Conservation (phyloP, 2,888 invertebrate species). For the Cephalotes varians region DNA sequence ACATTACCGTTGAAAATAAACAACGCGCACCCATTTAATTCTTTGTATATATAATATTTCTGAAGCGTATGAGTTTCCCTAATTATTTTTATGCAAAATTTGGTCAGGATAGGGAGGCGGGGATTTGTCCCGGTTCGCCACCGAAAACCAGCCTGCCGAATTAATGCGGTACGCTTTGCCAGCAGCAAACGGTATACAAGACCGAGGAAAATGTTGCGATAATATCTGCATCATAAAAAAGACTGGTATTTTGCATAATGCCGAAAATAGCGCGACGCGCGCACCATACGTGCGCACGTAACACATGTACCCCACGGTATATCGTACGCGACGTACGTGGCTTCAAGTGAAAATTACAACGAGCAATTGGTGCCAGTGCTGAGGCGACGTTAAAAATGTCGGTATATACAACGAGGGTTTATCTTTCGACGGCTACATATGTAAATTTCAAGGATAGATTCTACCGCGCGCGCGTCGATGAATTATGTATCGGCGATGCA, state of each 20-base stretch:
- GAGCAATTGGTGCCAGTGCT: not conserved
- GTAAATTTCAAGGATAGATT: slow-evolving; percentile 40
- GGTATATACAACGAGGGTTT: not conserved
- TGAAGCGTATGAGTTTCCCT: not conserved
- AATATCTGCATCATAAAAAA: slow-evolving; percentile 37
- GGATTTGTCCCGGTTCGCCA: not conserved
- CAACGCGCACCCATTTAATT: not conserved
- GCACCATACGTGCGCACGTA: not conserved
- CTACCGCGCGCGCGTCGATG: slow-evolving; percentile 23
- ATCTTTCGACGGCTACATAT: slow-evolving; percentile 27
- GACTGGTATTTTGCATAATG: slow-evolving; percentile 25
- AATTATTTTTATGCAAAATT: slow-evolving; percentile 20
- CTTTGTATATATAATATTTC: not conserved
- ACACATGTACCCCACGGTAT: not conserved
- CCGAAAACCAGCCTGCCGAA: slow-evolving; percentile 1
- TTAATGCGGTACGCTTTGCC: slow-evolving; percentile 5
- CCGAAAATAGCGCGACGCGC: slow-evolving; percentile 27
- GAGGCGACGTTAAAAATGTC: slow-evolving; percentile 24
- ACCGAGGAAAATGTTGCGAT: slow-evolving; percentile 22
- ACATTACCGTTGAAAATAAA: not conserved
- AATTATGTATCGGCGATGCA: slow-evolving; percentile 37
- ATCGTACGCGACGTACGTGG: not conserved
- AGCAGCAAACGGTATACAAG: not conserved
- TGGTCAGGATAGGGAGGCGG: not conserved
- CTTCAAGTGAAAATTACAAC: slow-evolving; percentile 27